Percentiles rank a stretch among this genome's conserved stretches.
phyloP scores from a whole-genome alignment of 2,113 vertebrate species.

The Actinemys pallida region DNA sequence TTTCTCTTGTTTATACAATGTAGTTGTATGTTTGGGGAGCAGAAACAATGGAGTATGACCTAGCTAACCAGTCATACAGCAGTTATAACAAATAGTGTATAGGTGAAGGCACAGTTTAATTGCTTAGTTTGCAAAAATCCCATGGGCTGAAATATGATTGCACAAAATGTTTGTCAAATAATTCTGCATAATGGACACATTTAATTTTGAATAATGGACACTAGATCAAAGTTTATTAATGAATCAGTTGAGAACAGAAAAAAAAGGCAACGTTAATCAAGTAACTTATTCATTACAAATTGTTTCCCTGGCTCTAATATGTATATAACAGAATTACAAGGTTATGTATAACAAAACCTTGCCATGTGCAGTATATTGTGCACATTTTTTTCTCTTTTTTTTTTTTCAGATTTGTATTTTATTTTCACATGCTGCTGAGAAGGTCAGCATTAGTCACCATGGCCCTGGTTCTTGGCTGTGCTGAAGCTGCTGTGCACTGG shows the following conservation, averaged over 20 bases:
- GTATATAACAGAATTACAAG: background rate
- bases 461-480: background rate
- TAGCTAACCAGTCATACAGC: background rate
- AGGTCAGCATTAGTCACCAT: background rate
- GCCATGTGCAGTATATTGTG: background rate
- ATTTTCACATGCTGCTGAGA: background rate
- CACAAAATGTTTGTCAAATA: background rate
- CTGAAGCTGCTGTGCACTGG: background rate
- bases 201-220: background rate
- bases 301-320: background rate
- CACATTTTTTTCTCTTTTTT: background rate
- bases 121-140: background rate
- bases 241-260: background rate
- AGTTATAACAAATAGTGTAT: background rate
- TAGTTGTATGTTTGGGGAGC: background rate
- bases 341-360: no score
- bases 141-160: background rate
- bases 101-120: background rate
- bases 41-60: background rate
- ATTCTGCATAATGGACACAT: fast-evolving
- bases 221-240: background rate
- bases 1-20: background rate
- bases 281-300: background rate
- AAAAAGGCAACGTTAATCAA: background rate
- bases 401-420: background rate